Conservation (phyloP, 2,113 vertebrate genomes). For the Nematolebias whitei region DNA sequence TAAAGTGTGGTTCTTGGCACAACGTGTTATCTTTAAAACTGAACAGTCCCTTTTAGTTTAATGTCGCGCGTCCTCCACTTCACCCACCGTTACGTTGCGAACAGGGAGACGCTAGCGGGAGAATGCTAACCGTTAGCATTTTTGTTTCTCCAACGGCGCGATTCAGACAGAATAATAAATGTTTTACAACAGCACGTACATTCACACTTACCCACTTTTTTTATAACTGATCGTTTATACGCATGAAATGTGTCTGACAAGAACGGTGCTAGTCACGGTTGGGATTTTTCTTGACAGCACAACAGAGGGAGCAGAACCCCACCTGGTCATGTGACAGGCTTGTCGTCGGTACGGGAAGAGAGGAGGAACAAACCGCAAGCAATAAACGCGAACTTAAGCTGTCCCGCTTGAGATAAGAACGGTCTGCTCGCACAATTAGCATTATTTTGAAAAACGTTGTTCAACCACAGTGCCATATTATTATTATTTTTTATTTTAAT, state of each 20-base stretch:
- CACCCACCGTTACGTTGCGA: not conserved
- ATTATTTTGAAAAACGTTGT: too few relatives aligned
- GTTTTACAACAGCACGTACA: not conserved
- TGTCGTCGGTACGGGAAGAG: slow-evolving; percentile 18
- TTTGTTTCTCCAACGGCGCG: not conserved
- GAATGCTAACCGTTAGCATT: slow-evolving; percentile 43
- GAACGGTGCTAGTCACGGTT: slow-evolving; percentile 39
- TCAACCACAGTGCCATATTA: too few relatives aligned
- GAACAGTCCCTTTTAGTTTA: not conserved
- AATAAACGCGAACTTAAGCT: not conserved
- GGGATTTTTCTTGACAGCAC: slow-evolving; percentile 55
- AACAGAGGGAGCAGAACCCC: slow-evolving; percentile 44
- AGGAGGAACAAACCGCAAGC: slow-evolving; percentile 49
- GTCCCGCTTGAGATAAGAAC: too few relatives aligned
- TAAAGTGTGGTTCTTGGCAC: not conserved
- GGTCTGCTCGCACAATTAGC: too few relatives aligned
- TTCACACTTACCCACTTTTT: not conserved
- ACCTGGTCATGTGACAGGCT: slow-evolving; percentile 69
- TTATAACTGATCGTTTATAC: not conserved
- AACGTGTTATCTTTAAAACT: not conserved
- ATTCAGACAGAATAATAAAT: not conserved
- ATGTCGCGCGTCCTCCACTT: not conserved
- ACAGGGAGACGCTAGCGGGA: slow-evolving; percentile 41
- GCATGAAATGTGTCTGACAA: slow-evolving; percentile 13
- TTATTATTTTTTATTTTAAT: too few relatives aligned